Evolutionary conservation across 2,113 vertebrate genomes (phyloP).

Genomic region (Maccullochella peelii): DNA sequence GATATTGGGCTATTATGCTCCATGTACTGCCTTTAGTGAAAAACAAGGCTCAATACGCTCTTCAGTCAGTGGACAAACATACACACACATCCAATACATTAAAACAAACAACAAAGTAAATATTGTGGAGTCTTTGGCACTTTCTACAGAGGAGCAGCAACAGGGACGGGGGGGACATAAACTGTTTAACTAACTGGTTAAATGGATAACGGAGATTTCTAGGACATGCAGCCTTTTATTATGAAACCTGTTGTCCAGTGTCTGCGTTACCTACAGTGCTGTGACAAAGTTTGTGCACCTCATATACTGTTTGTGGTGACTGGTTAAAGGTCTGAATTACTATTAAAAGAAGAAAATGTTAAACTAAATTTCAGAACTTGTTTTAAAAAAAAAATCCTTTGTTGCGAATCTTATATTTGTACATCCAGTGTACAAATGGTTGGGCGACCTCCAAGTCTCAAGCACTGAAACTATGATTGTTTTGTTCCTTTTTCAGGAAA

Average conservation of each 20-base stretch:
- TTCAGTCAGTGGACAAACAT: conserved; percentile 28
- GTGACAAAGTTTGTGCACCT: conserved; percentile 18
- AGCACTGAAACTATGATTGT: too few relatives aligned
- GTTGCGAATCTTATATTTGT: too few relatives aligned
- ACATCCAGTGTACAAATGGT: too few relatives aligned
- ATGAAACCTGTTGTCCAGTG: background rate
- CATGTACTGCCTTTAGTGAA: background rate
- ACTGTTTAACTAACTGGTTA: background rate
- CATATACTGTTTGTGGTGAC: background rate
- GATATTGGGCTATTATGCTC: background rate
- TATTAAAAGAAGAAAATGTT: too few relatives aligned
- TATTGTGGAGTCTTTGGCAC: background rate
- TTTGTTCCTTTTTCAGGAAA: too few relatives aligned
- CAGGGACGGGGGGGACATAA: background rate
- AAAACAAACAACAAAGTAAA: background rate
- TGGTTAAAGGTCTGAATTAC: background rate
- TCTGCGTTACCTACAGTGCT: conserved; percentile 13
- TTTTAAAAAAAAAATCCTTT: too few relatives aligned
- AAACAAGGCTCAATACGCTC: background rate
- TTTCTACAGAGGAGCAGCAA: background rate
- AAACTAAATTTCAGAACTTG: too few relatives aligned
- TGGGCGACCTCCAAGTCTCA: too few relatives aligned
- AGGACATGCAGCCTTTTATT: background rate
- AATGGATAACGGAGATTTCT: background rate
- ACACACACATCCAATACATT: conserved; percentile 12